These are phyloP conservation scores for Philereme transversata DNA, from an alignment of 2,888 invertebrate species.

Conservation along the genomic window DNA sequence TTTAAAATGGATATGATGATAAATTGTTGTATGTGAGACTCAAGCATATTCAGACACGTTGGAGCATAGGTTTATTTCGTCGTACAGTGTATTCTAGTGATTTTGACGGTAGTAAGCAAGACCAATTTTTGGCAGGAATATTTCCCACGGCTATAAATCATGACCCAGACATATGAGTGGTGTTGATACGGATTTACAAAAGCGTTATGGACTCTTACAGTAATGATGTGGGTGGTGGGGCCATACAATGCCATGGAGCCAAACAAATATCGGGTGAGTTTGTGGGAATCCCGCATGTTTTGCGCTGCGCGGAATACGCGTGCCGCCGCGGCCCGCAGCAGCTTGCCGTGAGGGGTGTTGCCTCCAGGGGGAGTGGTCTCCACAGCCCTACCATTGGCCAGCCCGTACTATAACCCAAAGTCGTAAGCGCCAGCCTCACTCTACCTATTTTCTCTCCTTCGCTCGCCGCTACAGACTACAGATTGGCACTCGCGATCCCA, in stretches of 20 bases:
- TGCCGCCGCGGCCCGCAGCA: slow-evolving; percentile 36
- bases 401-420: slow-evolving; percentile 39
- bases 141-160: slow-evolving; percentile 83
- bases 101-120: slow-evolving; percentile 5
- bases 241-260: slow-evolving; percentile 68
- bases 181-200: slow-evolving; percentile 79
- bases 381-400: slow-evolving; percentile 58
- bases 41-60: not conserved
- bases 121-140: slow-evolving; percentile 16
- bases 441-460: slow-evolving; percentile 58
- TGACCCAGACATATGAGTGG: slow-evolving; percentile 69
- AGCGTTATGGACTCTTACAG: slow-evolving; percentile 73
- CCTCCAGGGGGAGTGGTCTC: slow-evolving; percentile 54
- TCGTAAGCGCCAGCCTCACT: slow-evolving; percentile 61
- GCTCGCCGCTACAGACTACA: slow-evolving; percentile 53
- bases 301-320: slow-evolving; percentile 43
- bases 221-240: slow-evolving; percentile 81
- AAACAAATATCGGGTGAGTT: slow-evolving; percentile 70
- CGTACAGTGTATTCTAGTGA: slow-evolving; percentile 6
- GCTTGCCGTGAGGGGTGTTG: slow-evolving; percentile 18
- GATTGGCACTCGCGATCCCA: slow-evolving; percentile 52
- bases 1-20: no score
- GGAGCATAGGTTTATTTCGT: not conserved
- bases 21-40: not conserved
- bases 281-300: slow-evolving; percentile 82